Base-by-base conservation (phyloP, 2,797 vertebrate genomes). In the Moxostoma hubbsi region DNA sequence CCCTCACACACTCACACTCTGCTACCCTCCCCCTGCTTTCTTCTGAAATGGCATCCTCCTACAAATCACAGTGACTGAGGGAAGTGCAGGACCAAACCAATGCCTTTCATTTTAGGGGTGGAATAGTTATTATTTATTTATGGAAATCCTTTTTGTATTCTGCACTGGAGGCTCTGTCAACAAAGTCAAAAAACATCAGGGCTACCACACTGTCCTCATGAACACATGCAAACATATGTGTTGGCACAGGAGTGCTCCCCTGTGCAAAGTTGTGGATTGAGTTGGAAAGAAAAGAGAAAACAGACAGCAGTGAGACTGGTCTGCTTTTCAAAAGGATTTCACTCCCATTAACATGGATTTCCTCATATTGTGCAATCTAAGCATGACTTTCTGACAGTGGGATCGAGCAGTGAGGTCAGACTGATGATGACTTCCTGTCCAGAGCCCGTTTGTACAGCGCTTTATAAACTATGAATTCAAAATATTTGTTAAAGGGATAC, bases 91-190 rank as follows among this genome's bases (percentile, higher is more conserved):
- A 90, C 88, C 88, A 84, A 90, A 87, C 83, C 90, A 77, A 72
- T 80, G 67, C 18, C 70, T 83, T 50, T 89, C 84, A 82, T 88
- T 88, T 83, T 86, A 83, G 79, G 88, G 89, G 79, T 91, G 55
- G 66, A 54, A 47, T 58, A 54, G 53, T 59, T 65, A 90, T 92
- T 94, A 94, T 93, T 93, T 94, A 94, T 94, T 94, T 92, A 91
- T 93, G 90, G 90, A 90, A 88, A 77, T 81, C 88, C 82, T 88
- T 87, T 71, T 85, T 78, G 89, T 89, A 89, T 87, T 88, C 86
- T 88, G 83, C 81, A 80, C 76, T 82, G 77, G 81, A 86, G 78
- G 73, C 85, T 75, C 66, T 63, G 18, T 69, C 64, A 80, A 57
- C 84, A 87, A 89, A 75, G 85, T 75, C 86, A 81, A 83, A 86